Base-by-base conservation (phyloP, 1,140 invertebrate species). In the Diorhabda sublineata region DNA sequence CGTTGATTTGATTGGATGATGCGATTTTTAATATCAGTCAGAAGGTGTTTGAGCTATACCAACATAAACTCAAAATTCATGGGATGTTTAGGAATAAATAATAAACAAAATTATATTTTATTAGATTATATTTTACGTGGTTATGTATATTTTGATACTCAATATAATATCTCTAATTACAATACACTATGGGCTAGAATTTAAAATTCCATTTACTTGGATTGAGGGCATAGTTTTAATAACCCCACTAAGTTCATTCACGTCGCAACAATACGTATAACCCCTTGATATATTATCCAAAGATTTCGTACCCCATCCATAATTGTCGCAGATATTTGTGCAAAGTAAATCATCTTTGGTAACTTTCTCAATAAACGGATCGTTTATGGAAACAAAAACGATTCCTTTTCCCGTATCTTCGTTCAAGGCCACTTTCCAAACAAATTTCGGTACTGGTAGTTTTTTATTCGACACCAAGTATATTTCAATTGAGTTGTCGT, bases 321-420 rank as follows among this genome's bases (percentile, higher is more conserved):
- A 68, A 52, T 75, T 43, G 0, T 69, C 61, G 69, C 83, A 84
- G 69, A 83, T 73, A 78, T 82, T 76, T 9, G 64, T 64, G 69
- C 83, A 84, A 5, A 81, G 71, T 8, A 68, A 42, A 44, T 76
- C 63, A n/a, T 69, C 43, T 45, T 58, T 61, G 5, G n/a, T 45
- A 7, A 69, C 7, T 45, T 69, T 52, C 26, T 66, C 61, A 1
- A 71, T 9, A 63, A 82, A 76, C 43, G 85, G 85, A 80, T 86
- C 83, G 69, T 87, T 87, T 2, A 83, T 69, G 5, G 78, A 77
- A 3, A 86, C 73, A 45, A 86, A 80, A 47, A 80, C 84, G 5
- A 86, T 81, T 0, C 73, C 84, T 57, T 77, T 59, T 42, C 79
- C 68, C 1, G 65, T 77, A 8, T 44, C 44, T 7, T 61, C n/a